Conservation (phyloP, 2,797 vertebrate genomes). For the Babyrousa celebensis region DNA sequence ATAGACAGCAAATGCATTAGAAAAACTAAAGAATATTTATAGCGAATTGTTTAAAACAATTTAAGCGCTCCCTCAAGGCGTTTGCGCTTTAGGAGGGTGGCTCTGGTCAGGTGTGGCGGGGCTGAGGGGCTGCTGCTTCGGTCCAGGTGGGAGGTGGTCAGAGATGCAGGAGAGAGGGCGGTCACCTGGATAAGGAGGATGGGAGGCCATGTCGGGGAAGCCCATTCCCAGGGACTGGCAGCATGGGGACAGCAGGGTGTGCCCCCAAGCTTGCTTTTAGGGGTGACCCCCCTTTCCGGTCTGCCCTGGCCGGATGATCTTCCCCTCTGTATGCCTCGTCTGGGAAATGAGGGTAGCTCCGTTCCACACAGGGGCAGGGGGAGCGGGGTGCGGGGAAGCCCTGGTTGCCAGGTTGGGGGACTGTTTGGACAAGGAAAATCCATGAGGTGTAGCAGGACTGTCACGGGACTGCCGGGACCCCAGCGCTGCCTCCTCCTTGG, state of each 20-base stretch:
- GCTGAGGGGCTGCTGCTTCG: background rate
- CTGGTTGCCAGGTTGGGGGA: background rate
- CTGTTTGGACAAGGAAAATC: background rate
- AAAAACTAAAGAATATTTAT: background rate
- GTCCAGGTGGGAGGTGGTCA: background rate
- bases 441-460: background rate
- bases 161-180: background rate
- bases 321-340: background rate
- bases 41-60: background rate
- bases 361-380: background rate
- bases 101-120: background rate
- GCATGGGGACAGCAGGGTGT: background rate
- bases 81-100: background rate
- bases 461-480: background rate
- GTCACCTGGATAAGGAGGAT: background rate
- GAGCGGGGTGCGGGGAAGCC: too few species aligned
- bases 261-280: background rate
- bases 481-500: background rate
- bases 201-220: background rate
- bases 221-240: rapidly evolving
- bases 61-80: background rate
- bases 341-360: background rate
- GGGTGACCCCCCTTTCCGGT: background rate
- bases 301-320: background rate
- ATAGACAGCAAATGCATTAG: background rate